Percentiles rank a stretch among this genome's conserved stretches.
Evolutionary conservation across 2,888 invertebrate genomes (phyloP).

Genomic region (Drosophila antonietae): DNA sequence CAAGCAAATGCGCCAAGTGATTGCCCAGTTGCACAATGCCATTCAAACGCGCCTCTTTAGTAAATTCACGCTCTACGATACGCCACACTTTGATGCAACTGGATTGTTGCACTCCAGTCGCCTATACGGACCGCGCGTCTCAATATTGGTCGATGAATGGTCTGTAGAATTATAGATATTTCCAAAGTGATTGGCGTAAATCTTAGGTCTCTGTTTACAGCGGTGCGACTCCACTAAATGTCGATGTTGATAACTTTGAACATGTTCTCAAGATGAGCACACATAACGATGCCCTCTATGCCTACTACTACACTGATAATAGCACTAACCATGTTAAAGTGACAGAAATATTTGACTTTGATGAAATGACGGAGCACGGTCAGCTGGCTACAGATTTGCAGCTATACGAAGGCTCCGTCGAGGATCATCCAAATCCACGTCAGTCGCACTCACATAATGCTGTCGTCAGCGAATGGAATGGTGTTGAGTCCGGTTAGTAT

Average conservation of each 20-base stretch:
- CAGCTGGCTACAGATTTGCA: constrained; percentile 86
- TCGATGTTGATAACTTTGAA: constrained; percentile 88
- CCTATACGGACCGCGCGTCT: constrained; percentile 82
- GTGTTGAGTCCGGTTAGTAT: constrained; percentile 83
- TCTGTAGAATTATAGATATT: constrained; percentile 47
- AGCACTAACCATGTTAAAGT: constrained; percentile 93
- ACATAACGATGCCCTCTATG: constrained; percentile 93
- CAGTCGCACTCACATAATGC: constrained; percentile 81
- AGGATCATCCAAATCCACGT: constrained; percentile 83
- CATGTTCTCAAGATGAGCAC: constrained; percentile 91
- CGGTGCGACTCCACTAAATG: constrained; percentile 82
- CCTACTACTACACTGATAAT: constrained; percentile 95
- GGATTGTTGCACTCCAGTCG: constrained; percentile 82
- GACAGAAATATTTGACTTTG: constrained; percentile 92
- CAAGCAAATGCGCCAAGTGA: constrained; percentile 85
- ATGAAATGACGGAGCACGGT: constrained; percentile 89
- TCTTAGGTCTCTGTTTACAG: constrained; percentile 45
- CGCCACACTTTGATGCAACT: constrained; percentile 83
- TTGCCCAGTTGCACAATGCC: constrained; percentile 86
- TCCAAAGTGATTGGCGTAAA: neutral
- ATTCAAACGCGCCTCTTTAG: constrained; percentile 81
- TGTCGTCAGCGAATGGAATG: constrained; percentile 84
- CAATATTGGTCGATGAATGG: constrained; percentile 83
- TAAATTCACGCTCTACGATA: constrained; percentile 82
- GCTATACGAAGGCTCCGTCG: constrained; percentile 83